Base-by-base conservation (phyloP, 2,888 invertebrate species). In the Gandaritis pyraliata region DNA sequence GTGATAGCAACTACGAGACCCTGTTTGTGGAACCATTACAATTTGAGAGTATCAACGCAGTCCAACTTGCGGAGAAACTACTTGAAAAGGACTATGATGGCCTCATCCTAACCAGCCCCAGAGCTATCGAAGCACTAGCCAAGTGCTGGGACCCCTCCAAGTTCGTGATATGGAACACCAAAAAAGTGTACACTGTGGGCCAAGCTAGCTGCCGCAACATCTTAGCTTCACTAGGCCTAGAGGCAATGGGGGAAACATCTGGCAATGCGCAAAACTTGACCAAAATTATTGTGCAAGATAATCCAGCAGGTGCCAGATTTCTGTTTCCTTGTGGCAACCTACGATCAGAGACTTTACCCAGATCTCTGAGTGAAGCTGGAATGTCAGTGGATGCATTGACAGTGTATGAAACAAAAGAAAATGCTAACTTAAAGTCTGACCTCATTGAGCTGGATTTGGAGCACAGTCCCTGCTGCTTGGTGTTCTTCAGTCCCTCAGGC, bases 401-500 rank as follows among this genome's bases (percentile, higher is more conserved):
- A 3, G 91, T 90, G 11, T 92, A 92, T 73, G 89, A 90, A 62
- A 91, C 91, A 6, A 83, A 78, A 61, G 91, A 90, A 66, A 90
- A 88, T 78, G 80, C 81, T 1, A 82, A 85, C 58, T 72, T 91
- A 58, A 83, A 79, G 50, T 71, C 66, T 13, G 76, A 82, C 66
- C 71, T 91, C 36, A 81, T 86, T 67, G 76, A 83, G 30, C 71
- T 91, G 8, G 74, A 82, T 0, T 65, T 71, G 0, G 71, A 68
- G 15, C 68, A 66, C 0, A 55, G 66, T 12, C 87, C 82, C 0
- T 82, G 82, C 41, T 87, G 89, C 60, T 75, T 91, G 77, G 88
- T 90, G 51, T 91, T 91, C 75, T 92, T 92, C 65, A 90, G 91
- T 63, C 91, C 91, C 0, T 91, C 91, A 0, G 91, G 91, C 0